phyloP scores from a whole-genome alignment of 1,140 invertebrate genomes.

The Physella acuta region DNA sequence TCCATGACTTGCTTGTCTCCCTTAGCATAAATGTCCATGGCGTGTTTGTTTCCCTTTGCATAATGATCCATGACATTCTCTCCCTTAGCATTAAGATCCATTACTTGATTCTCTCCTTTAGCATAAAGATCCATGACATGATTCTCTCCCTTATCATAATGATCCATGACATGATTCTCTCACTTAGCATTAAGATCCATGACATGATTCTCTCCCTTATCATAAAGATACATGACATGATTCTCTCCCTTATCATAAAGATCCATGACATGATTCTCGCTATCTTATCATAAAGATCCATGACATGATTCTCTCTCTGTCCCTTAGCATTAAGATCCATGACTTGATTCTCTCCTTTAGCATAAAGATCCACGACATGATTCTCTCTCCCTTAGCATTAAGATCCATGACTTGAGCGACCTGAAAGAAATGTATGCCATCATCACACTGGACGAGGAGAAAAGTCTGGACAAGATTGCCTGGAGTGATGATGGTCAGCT shows the following conservation, averaged over 20 bases:
- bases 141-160: too few relatives aligned
- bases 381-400: constrained; percentile 73
- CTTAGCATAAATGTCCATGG: too few relatives aligned
- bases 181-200: constrained; percentile 38
- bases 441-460: constrained; percentile 77
- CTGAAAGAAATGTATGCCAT: constrained; percentile 82
- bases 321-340: not conserved
- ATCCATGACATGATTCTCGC: not conserved
- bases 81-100: constrained; percentile 64
- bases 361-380: too few relatives aligned
- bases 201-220: too few relatives aligned
- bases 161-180: constrained; percentile 64
- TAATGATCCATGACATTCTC: constrained; percentile 61
- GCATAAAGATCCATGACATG: not conserved
- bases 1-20: too few relatives aligned
- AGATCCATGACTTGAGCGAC: constrained; percentile 84
- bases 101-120: constrained; percentile 63
- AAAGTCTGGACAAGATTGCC: constrained; percentile 67
- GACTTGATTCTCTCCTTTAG: constrained; percentile 59
- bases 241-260: constrained; percentile 9
- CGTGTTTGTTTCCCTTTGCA: too few relatives aligned
- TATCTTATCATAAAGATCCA: constrained; percentile 80
- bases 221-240: constrained; percentile 62
- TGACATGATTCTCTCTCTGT: too few relatives aligned
- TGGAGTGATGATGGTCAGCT: constrained; percentile 94